Evolutionary conservation across 1,140 invertebrate species (phyloP), one percentile per base, ranked within the genome.

Genomic region (Cataglyphis hispanica): DNA sequence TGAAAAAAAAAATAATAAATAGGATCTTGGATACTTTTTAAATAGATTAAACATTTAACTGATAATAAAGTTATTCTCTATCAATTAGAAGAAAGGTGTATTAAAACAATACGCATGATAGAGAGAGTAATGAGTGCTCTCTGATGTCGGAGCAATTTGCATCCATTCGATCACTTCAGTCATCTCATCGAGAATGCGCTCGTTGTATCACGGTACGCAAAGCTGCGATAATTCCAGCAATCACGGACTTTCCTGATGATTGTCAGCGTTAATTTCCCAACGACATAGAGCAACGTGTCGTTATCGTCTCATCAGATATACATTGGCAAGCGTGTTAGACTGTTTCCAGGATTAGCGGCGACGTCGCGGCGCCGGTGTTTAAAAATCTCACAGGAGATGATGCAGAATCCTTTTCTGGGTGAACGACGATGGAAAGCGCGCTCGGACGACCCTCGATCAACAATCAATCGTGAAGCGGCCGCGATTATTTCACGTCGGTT

Each of bases 401-500:
- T 25, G 50, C n/a, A 22, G 37, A 19, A 58, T 70, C 40, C 40
- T 61, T 16, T 50, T 40, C n/a, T n/a, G 69, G 27, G 22, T 63
- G 67, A 13, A 70, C 61, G 34, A 46, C 22, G 43, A 40, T 58
- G 69, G 86, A 85, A 88, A 77, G 76, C 76, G 84, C 81, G 76
- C 89, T 89, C 85, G 91, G 84, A 92, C 89, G 90, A 16, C 92
- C 91, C 92, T 93, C 93, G 94, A 95, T 94, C 94, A 95, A 93
- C 93, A 92, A 95, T 95, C 94, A 95, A 95, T 95, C 93, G 91
- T 94, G 92, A 91, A 93, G 92, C 89, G 87, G 90, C 92, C 91
- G 92, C 92, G 94, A 94, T 95, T 94, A 94, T 95, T 95, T 94
- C 92, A 94, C 91, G 94, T 95, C 94, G 93, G 92, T 95, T 95